phyloP scores from a whole-genome alignment of 2,797 vertebrate genomes.

The Ptychadena robeensis region DNA sequence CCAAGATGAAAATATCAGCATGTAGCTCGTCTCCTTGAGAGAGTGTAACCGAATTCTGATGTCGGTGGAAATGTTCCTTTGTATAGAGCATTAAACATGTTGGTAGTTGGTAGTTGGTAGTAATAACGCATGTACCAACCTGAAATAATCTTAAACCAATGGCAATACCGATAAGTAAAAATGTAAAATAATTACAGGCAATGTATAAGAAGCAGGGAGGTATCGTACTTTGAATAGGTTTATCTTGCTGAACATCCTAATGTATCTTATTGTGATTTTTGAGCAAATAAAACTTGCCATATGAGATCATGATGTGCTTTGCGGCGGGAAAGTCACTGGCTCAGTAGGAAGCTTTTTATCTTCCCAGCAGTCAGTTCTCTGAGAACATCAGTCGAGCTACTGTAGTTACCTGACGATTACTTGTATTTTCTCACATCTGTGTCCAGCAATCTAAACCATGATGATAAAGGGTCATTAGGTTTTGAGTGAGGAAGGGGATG shows the following conservation, averaged over 20 bases:
- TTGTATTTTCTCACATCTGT: conserved; percentile 91
- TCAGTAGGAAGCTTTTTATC: conserved; percentile 98
- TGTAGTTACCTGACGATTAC: conserved; percentile 87
- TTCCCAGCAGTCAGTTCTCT: conserved; percentile 93
- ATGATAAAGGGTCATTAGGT: conserved; percentile 90
- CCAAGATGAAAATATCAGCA: too few relatives aligned
- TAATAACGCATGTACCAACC: too few relatives aligned
- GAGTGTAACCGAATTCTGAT: too few relatives aligned
- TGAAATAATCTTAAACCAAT: not conserved
- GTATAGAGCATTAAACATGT: too few relatives aligned
- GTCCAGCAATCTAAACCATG: conserved; percentile 88
- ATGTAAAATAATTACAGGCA: not conserved
- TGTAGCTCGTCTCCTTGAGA: too few relatives aligned
- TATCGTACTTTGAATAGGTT: conserved; percentile 74
- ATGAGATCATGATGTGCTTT: conserved; percentile 96
- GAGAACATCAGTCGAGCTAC: conserved; percentile 89
- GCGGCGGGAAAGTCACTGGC: conserved; percentile 88
- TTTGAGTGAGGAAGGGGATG: conserved; percentile 85
- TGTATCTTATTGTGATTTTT: conserved; percentile 81
- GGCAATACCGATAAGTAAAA: not conserved
- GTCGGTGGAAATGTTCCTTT: too few relatives aligned
- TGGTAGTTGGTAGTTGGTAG: too few relatives aligned
- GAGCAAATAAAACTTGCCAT: conserved; percentile 87
- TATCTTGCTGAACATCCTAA: conserved; percentile 80
- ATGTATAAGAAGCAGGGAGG: conserved; percentile 76